Percentiles rank a stretch among this genome's conserved stretches.
Evolutionary conservation across 1,140 invertebrate genomes (phyloP).

Genomic region (Formica exsecta): DNA sequence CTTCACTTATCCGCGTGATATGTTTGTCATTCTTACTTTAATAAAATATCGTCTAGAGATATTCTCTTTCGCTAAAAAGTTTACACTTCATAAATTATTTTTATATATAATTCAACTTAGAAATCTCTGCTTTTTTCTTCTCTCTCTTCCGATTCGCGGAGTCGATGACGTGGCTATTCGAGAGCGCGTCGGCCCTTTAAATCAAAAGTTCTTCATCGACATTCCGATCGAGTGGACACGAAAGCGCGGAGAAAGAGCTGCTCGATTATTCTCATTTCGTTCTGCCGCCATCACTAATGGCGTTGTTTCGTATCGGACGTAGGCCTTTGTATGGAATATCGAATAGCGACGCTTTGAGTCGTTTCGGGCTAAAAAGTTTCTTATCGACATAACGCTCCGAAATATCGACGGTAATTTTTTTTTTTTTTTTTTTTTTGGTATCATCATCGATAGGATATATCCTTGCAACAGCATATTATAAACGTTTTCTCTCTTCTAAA

Average conservation of each 20-base stretch:
- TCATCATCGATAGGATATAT: neutral
- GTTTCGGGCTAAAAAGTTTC: conserved; percentile 50
- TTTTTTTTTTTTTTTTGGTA: neutral
- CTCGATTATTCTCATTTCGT: conserved; percentile 65
- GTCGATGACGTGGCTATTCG: conserved; percentile 39
- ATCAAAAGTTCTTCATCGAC: conserved; percentile 64
- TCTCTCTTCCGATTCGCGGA: neutral
- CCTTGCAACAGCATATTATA: neutral
- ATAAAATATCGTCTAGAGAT: neutral
- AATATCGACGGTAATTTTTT: conserved; percentile 41
- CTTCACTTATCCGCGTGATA: neutral
- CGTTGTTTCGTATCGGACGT: conserved; percentile 60
- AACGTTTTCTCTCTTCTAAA: conserved; percentile 2
- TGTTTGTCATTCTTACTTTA: neutral
- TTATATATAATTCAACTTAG: conserved; percentile 13
- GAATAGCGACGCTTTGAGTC: conserved; percentile 51
- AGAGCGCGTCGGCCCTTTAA: conserved; percentile 60
- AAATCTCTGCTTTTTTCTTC: conserved; percentile 22
- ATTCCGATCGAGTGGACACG: conserved; percentile 61
- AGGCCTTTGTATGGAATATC: conserved; percentile 60
- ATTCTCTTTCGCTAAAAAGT: neutral
- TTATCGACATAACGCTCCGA: conserved; percentile 55
- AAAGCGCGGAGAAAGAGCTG: conserved; percentile 60
- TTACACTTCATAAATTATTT: conserved; percentile 36
- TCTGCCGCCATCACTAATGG: conserved; percentile 59